A percentile compares a stretch with the other conserved stretches of the same genome.
Evolutionary conservation across 2,888 invertebrate species (phyloP).

Genomic region (Apocheima hispidaria): DNA sequence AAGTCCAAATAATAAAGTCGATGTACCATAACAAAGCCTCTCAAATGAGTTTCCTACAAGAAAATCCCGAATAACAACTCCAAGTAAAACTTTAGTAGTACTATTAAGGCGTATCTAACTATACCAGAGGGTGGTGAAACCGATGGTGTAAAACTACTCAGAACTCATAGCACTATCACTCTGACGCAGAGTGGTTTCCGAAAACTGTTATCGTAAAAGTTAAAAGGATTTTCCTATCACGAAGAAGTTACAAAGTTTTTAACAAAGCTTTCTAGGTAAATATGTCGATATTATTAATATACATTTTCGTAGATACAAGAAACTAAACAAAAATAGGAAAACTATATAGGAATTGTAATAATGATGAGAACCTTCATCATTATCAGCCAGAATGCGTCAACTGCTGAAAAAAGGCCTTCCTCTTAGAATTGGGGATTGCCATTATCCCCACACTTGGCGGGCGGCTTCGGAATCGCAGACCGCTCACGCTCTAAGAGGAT

Average conservation of each 20-base stretch:
- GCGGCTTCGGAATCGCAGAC: too few relatives aligned
- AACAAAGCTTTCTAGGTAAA: too few relatives aligned
- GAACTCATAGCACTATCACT: conserved; percentile 28
- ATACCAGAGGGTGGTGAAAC: conserved; percentile 10
- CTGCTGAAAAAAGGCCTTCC: too few relatives aligned
- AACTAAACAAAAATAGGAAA: not conserved
- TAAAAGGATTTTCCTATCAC: conserved; percentile 16
- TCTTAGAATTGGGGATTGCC: too few relatives aligned
- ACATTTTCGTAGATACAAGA: not conserved
- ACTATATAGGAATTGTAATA: not conserved
- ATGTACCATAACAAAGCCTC: not conserved
- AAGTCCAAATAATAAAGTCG: not conserved
- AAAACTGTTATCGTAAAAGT: conserved; percentile 26
- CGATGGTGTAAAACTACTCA: conserved; percentile 1
- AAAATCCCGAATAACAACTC: not conserved
- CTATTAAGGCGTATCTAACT: conserved; percentile 18
- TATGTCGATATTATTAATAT: too few relatives aligned
- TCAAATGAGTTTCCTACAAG: not conserved
- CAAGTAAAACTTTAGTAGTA: conserved; percentile 6
- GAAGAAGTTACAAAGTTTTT: not conserved
- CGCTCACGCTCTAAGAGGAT: too few relatives aligned
- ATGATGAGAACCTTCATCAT: too few relatives aligned
- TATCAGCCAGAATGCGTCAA: too few relatives aligned
- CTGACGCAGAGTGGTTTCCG: conserved; percentile 17
- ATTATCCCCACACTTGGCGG: too few relatives aligned